A percentile compares a stretch with the other conserved stretches of the same genome.
phyloP scores from a whole-genome alignment of 2,113 vertebrate species.

The Phaethornis superciliosus region DNA sequence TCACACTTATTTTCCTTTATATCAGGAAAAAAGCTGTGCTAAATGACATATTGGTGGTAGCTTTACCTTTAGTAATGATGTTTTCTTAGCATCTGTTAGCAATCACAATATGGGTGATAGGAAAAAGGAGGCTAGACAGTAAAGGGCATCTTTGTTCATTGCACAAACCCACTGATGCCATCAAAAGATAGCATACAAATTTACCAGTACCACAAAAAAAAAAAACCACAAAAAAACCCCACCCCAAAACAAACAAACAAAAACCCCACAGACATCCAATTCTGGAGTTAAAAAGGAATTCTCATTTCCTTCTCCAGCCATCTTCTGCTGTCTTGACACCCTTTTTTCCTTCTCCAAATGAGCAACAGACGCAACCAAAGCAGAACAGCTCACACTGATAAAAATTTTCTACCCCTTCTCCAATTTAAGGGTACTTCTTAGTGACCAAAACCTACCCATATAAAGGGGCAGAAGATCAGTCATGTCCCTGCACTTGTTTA shows the following conservation, averaged over 20 bases:
- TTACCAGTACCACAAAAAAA: not conserved
- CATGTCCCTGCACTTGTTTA: not conserved
- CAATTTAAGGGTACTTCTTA: not conserved
- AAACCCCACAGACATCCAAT: not conserved
- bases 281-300: not conserved
- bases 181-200: not conserved
- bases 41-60: not conserved
- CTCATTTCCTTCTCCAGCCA: not conserved
- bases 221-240: not conserved
- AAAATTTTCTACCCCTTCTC: not conserved
- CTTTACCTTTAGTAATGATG: not conserved
- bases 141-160: not conserved
- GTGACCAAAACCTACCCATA: not conserved
- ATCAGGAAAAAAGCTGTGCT: not conserved
- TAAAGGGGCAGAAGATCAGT: not conserved
- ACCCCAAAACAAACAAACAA: too few species aligned
- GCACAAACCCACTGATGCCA: not conserved
- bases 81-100: not conserved
- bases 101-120: not conserved
- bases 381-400: not conserved
- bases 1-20: not conserved
- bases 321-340: not conserved
- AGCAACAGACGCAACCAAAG: not conserved
- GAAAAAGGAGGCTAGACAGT: not conserved
- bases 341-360: not conserved